Percentiles rank a stretch among this genome's conserved stretches.
phyloP scores from a whole-genome alignment of 2,113 vertebrate genomes.

The Carassius auratus region DNA sequence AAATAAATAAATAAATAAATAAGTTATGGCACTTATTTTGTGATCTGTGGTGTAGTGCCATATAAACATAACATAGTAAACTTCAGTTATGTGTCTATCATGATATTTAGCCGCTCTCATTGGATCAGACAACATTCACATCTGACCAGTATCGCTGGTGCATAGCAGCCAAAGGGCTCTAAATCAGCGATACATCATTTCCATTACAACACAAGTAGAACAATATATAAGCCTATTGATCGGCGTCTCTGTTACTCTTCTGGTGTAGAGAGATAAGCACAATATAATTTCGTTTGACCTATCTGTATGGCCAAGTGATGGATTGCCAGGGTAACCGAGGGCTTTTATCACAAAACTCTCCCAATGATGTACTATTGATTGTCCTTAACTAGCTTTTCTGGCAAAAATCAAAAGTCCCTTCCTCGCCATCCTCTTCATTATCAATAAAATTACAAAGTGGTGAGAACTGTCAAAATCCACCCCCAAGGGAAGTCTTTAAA shows the following conservation, averaged over 20 bases:
- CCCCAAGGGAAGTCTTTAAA: conserved; percentile 37
- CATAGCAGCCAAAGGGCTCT: conserved; percentile 79
- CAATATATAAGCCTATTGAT: conserved; percentile 88
- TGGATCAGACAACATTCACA: conserved; percentile 36
- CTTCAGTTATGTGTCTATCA: conserved; percentile 30
- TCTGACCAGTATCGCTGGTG: conserved; percentile 31
- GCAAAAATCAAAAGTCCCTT: conserved; percentile 65
- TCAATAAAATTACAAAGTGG: conserved; percentile 54
- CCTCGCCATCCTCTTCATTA: conserved; percentile 51
- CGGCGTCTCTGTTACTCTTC: conserved; percentile 90
- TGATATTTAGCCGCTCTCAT: conserved; percentile 5
- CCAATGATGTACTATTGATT: conserved; percentile 98
- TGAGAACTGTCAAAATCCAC: conserved; percentile 35
- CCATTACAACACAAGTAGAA: conserved; percentile 83
- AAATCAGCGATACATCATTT: conserved; percentile 98
- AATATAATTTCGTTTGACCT: conserved; percentile 99
- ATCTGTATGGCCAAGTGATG: conserved; percentile 98
- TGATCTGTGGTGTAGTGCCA: not conserved
- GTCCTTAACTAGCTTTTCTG: conserved; percentile 88
- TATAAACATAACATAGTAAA: not conserved
- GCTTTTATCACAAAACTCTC: conserved; percentile 95
- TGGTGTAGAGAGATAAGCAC: conserved; percentile 96
- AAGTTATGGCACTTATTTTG: not conserved
- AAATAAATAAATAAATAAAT: not conserved
- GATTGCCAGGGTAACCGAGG: conserved; percentile 92